Evolutionary conservation across 2,797 vertebrate genomes (phyloP).

Genomic region (Diplodus puntazzo): DNA sequence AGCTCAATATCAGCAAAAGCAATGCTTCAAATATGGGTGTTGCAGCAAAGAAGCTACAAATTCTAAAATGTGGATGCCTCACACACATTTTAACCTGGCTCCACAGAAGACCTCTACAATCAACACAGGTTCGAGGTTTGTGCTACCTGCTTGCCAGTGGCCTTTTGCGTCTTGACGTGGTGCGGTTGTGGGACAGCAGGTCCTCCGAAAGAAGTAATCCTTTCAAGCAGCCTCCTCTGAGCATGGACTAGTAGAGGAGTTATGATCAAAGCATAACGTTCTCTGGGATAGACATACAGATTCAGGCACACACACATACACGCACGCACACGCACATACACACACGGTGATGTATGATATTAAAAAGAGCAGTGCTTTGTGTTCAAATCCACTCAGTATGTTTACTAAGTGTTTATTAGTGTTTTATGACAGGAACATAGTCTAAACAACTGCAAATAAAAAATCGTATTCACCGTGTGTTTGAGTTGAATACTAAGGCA

Average conservation of each 20-base stretch:
- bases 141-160: slow-evolving; percentile 84
- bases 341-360: no score
- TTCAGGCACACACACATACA: not conserved
- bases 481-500: slow-evolving; percentile 90
- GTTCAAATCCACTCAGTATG: not conserved
- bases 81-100: no score
- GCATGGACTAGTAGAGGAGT: slow-evolving; percentile 91
- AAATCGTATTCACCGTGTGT: slow-evolving; percentile 68
- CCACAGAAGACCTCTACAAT: no score
- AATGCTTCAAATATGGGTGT: no score
- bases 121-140: not conserved
- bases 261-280: slow-evolving; percentile 89
- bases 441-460: not conserved
- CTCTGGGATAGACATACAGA: slow-evolving; percentile 77
- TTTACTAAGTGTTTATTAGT: not conserved
- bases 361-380: not conserved
- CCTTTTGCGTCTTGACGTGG: slow-evolving; percentile 79
- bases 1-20: no score
- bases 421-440: no score
- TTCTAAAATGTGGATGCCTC: no score
- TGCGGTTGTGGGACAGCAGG: slow-evolving; percentile 81
- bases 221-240: slow-evolving; percentile 90
- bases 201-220: slow-evolving; percentile 78
- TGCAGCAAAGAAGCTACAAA: no score
- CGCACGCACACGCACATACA: slow-evolving; percentile 1